Evolutionary conservation across 92 coral and sea anemone genomes (phyloP).

Genomic region (Umimayanthus chanpuru): DNA sequence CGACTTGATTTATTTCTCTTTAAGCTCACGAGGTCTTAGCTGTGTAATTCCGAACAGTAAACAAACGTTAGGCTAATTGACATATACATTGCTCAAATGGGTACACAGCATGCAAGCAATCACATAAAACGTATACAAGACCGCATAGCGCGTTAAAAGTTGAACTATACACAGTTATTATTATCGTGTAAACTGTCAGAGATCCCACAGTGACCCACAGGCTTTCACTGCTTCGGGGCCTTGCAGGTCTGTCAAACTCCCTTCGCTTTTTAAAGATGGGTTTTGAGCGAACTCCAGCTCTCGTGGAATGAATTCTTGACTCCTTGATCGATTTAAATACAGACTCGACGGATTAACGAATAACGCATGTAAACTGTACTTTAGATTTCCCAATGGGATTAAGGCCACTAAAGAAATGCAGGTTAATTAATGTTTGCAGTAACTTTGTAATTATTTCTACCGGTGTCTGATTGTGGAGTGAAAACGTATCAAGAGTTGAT

Average conservation of each 20-base stretch:
- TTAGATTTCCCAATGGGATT: conserved; percentile 26
- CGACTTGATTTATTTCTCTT: conserved; percentile 28
- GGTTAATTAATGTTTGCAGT: conserved; percentile 39
- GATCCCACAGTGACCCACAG: neutral
- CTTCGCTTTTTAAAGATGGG: neutral
- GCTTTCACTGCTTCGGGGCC: conserved; percentile 29
- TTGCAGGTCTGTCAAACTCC: neutral
- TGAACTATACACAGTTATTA: conserved; percentile 59
- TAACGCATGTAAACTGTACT: conserved; percentile 16
- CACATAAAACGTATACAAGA: conserved; percentile 47
- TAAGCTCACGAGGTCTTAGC: conserved; percentile 16
- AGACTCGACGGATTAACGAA: conserved; percentile 11
- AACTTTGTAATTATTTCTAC: conserved; percentile 43
- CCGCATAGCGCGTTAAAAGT: conserved; percentile 62
- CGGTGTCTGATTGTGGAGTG: conserved; percentile 26
- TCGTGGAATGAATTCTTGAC: neutral
- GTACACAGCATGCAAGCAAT: conserved; percentile 64
- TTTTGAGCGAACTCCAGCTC: neutral
- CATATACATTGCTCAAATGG: conserved; percentile 34
- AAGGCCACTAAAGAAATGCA: conserved; percentile 8
- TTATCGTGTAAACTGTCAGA: conserved; percentile 46
- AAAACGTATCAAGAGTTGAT: conserved; percentile 5
- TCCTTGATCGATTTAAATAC: conserved; percentile 16
- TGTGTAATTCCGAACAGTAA: conserved; percentile 23
- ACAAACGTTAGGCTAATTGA: conserved; percentile 45